Conservation (phyloP, 2,797 vertebrate genomes). For the Rhincodon typus region DNA sequence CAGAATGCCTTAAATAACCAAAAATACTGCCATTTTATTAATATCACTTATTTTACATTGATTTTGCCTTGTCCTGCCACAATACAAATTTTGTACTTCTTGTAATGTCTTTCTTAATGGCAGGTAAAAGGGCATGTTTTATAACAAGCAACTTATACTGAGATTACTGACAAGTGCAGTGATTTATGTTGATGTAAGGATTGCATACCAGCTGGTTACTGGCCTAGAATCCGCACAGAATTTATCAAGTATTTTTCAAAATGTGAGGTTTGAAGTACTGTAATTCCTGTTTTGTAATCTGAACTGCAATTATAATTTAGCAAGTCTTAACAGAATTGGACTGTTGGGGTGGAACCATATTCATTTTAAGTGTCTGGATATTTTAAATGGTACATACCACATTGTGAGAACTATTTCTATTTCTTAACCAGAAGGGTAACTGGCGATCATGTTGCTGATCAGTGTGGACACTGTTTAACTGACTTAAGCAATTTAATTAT, state of each 20-base stretch:
- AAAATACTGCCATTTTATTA: slow-evolving; percentile 31
- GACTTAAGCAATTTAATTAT: not conserved
- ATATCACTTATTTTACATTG: slow-evolving; percentile 11
- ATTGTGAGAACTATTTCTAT: not conserved
- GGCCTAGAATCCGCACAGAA: slow-evolving; percentile 43
- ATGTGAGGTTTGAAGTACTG: not conserved
- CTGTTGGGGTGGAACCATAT: not conserved
- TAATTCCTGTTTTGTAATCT: slow-evolving; percentile 20
- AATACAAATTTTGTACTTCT: slow-evolving; percentile 46
- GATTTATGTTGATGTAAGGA: slow-evolving; percentile 38
- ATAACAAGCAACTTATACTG: slow-evolving; percentile 11
- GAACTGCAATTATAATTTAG: not conserved
- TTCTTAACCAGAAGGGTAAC: not conserved
- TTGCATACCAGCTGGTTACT: slow-evolving; percentile 73
- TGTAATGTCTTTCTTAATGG: not conserved
- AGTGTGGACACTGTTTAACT: not conserved
- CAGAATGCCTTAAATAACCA: slow-evolving; percentile 35
- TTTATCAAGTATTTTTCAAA: slow-evolving; percentile 11
- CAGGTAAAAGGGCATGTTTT: slow-evolving; percentile 39
- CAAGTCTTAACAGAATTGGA: not conserved
- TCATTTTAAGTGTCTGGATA: not conserved
- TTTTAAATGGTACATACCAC: slow-evolving; percentile 25
- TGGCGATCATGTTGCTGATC: not conserved
- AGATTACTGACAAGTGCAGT: not conserved
- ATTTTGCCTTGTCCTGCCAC: slow-evolving; percentile 45